Percentiles rank a stretch among this genome's conserved stretches.
These are phyloP conservation scores for Diogma glabrata DNA, from an alignment of 2,888 invertebrate species.

Conservation along the genomic window DNA sequence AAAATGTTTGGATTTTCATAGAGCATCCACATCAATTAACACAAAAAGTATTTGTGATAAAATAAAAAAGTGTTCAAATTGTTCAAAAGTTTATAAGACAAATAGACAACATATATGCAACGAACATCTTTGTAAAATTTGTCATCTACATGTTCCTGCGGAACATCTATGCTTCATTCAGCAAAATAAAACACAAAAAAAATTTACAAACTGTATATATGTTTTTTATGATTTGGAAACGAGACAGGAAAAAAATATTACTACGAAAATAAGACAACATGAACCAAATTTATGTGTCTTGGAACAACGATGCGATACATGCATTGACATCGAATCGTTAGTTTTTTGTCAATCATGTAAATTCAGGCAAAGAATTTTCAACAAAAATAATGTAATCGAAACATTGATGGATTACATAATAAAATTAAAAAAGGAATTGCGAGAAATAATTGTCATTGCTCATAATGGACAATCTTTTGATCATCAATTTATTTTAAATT, in stretches of 20 bases:
- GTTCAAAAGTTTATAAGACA: no score
- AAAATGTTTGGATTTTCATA: no score
- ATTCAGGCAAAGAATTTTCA: background rate
- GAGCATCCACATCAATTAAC: no score
- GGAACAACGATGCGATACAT: constrained; percentile 6
- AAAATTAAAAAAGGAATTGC: background rate
- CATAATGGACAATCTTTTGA: background rate
- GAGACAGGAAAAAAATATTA: background rate
- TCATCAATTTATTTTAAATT: background rate
- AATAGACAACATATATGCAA: no score
- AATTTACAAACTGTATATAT: background rate
- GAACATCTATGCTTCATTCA: background rate
- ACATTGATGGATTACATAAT: background rate
- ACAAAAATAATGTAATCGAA: background rate
- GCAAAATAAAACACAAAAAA: background rate
- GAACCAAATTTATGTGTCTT: constrained; percentile 12
- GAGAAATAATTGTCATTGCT: background rate
- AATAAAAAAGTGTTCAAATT: no score
- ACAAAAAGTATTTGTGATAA: no score
- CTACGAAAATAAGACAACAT: background rate
- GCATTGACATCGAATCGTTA: constrained; percentile 4
- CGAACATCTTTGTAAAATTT: no score
- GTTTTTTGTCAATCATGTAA: background rate
- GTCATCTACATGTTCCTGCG: no score
- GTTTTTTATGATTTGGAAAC: background rate